These are phyloP conservation scores for Procavia capensis DNA, from an alignment of 2,113 vertebrate genomes.

Conservation along the genomic window DNA sequence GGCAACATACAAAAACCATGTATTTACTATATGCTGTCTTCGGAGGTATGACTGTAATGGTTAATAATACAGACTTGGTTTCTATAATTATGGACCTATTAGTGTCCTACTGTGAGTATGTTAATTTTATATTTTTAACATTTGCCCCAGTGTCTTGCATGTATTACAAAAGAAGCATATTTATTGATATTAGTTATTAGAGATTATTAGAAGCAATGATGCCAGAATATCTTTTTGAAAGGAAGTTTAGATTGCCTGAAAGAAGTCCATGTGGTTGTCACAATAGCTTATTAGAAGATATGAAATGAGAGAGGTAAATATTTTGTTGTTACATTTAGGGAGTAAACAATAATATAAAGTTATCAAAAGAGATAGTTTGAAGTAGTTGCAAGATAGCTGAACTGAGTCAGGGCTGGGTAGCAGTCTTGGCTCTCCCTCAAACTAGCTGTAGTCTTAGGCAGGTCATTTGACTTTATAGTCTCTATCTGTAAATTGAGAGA, in stretches of 20 bases:
- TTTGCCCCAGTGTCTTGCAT: background rate
- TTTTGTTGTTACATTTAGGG: background rate
- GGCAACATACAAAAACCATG: no score
- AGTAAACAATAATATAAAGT: background rate
- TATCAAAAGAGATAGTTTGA: background rate
- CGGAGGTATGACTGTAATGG: background rate
- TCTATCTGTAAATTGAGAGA: background rate
- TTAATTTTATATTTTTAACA: constrained; percentile 5
- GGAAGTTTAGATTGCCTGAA: constrained; percentile 32
- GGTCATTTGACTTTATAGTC: background rate
- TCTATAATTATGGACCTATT: background rate
- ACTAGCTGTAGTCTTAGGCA: background rate
- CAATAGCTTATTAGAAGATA: background rate
- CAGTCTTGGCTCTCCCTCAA: background rate
- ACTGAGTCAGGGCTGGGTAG: background rate
- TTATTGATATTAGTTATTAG: constrained; percentile 25
- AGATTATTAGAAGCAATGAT: background rate
- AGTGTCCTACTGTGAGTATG: background rate
- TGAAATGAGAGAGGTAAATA: background rate
- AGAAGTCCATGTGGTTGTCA: background rate
- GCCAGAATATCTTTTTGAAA: background rate
- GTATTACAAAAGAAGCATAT: background rate
- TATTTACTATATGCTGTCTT: background rate
- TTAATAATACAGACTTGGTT: background rate
- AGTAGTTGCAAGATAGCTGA: background rate